Conservation (phyloP, 2,888 invertebrate species). For the Alviniconcha strummeri region DNA sequence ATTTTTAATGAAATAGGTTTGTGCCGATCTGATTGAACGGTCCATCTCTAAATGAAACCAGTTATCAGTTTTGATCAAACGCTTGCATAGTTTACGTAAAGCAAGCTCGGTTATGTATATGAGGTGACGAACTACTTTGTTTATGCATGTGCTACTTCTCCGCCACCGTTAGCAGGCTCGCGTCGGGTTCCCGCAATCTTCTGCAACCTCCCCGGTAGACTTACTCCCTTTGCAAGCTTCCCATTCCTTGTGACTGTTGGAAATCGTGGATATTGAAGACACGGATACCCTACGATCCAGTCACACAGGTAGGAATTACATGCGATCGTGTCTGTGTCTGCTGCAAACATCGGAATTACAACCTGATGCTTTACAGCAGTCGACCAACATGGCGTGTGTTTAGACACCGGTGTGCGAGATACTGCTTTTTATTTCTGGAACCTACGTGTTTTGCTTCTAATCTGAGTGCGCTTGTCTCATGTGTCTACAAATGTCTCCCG, state of each 20-base stretch:
- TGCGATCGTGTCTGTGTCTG: neutral
- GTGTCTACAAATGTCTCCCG: no score
- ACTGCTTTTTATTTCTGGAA: neutral
- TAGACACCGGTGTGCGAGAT: conserved; percentile 21
- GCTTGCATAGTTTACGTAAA: no score
- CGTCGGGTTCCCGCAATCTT: conserved; percentile 63
- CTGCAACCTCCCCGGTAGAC: conserved; percentile 46
- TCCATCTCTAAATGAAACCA: no score
- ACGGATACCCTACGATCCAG: conserved; percentile 29
- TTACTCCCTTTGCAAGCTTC: conserved; percentile 16
- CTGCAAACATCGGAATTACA: conserved; percentile 34
- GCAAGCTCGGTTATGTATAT: neutral
- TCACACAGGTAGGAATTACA: conserved; percentile 28
- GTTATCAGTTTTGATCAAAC: no score
- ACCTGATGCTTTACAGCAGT: conserved; percentile 42
- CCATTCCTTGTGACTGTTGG: conserved; percentile 15
- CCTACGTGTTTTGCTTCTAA: no score
- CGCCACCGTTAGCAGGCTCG: conserved; percentile 51
- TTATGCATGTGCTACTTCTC: conserved; percentile 21
- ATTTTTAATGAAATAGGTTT: neutral
- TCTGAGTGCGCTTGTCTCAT: no score
- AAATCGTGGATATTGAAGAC: conserved; percentile 26
- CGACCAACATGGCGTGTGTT: conserved; percentile 45
- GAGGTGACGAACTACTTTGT: conserved; percentile 23
- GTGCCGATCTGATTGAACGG: no score